phyloP scores from a whole-genome alignment of 2,888 invertebrate genomes.

The Itoplectis maculator region DNA sequence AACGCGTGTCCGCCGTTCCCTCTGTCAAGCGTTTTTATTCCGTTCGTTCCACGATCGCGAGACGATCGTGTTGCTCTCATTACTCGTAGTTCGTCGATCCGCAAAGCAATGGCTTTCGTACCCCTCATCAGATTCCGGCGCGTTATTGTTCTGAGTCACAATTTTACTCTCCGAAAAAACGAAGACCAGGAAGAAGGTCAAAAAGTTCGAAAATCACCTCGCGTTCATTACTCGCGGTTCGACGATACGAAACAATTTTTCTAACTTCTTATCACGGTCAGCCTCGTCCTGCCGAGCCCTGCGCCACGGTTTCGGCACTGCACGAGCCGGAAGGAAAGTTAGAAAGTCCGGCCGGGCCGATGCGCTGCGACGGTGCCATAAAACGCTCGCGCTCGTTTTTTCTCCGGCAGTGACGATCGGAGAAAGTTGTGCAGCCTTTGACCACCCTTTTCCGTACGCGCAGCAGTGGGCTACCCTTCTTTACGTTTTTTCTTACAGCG shows the following conservation, averaged over 20 bases:
- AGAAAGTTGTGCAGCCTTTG: conserved; percentile 67
- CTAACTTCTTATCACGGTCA: conserved; percentile 21
- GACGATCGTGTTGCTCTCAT: conserved; percentile 40
- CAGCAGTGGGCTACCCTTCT: conserved; percentile 59
- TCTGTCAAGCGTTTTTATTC: conserved; percentile 42
- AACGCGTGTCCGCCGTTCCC: conserved; percentile 51
- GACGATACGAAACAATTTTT: conserved; percentile 14
- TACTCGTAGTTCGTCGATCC: conserved; percentile 12
- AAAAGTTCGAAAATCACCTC: conserved; percentile 24
- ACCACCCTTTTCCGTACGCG: conserved; percentile 69
- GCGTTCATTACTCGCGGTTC: conserved; percentile 33
- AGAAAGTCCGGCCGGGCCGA: conserved; percentile 53
- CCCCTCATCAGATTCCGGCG: too few species aligned
- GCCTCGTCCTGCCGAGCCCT: not conserved
- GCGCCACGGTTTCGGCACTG: too few species aligned
- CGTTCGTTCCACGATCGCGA: conserved; percentile 15
- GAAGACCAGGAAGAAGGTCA: not conserved
- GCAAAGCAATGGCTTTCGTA: not conserved
- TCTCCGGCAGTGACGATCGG: conserved; percentile 73
- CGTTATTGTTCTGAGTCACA: too few species aligned
- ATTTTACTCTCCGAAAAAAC: not conserved
- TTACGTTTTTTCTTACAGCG: conserved; percentile 68
- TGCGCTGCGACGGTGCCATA: conserved; percentile 72
- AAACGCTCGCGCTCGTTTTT: conserved; percentile 76
- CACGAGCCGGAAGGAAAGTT: conserved; percentile 56